Conservation (phyloP, 2,113 vertebrate species). For the Grallaria varia region DNA sequence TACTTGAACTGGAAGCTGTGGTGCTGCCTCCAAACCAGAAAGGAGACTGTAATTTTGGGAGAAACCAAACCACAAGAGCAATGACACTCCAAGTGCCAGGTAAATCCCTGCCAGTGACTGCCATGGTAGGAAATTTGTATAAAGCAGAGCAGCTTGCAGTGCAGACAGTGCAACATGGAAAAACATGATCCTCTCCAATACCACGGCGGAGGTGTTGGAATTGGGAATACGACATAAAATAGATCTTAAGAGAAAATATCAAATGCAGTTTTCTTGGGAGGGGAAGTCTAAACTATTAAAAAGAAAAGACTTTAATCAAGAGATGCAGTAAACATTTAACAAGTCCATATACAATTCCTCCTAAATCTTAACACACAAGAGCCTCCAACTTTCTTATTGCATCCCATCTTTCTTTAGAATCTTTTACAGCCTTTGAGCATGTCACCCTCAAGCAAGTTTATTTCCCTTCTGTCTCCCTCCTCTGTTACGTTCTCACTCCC, state of each 20-base stretch:
- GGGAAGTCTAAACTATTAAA: background rate
- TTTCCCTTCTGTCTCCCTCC: background rate
- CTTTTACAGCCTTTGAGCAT: background rate
- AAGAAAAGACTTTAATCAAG: conserved; percentile 26
- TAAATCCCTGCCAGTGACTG: background rate
- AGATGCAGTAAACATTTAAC: conserved; percentile 5
- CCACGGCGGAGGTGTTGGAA: background rate
- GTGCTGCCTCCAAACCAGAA: background rate
- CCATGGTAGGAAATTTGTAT: background rate
- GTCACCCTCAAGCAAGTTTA: background rate
- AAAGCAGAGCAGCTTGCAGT: background rate
- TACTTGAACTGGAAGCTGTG: background rate
- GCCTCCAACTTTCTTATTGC: background rate
- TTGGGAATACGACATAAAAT: background rate
- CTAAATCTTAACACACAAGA: background rate
- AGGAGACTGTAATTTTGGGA: background rate
- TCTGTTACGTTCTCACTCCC: background rate
- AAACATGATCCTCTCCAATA: background rate
- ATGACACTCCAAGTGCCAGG: rapidly evolving
- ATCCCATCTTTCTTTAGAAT: background rate
- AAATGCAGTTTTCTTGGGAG: background rate
- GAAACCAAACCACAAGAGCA: conserved; percentile 13
- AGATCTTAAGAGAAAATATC: background rate
- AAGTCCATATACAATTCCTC: background rate
- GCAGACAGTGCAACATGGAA: background rate